phyloP scores from a whole-genome alignment of 2,797 vertebrate genomes.

The Orientallactaga sibirica region DNA sequence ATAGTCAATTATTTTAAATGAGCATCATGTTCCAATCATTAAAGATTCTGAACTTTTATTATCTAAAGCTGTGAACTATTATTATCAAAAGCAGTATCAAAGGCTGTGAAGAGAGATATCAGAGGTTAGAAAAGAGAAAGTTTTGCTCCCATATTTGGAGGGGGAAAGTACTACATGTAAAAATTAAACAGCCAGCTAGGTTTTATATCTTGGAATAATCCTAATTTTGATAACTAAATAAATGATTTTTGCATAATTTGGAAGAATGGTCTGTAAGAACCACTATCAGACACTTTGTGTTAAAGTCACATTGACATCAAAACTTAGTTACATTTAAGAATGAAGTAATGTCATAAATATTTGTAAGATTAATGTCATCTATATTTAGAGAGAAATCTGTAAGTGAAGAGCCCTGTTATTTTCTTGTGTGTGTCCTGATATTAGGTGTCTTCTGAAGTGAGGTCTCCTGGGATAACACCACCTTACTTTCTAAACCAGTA shows the following conservation, averaged over 20 bases:
- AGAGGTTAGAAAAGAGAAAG: not conserved
- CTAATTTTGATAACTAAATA: not conserved
- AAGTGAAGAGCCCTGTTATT: not conserved
- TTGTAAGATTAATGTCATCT: not conserved
- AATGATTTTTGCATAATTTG: not conserved
- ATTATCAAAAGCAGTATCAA: not conserved
- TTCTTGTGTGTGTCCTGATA: not conserved
- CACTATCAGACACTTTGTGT: not conserved
- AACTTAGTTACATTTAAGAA: not conserved
- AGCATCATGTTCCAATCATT: not conserved
- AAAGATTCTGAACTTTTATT: not conserved
- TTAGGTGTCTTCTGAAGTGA: not conserved
- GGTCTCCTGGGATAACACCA: not conserved
- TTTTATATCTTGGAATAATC: not conserved
- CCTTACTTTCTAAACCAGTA: not conserved
- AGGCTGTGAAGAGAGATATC: not conserved
- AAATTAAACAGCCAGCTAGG: not conserved
- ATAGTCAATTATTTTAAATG: not conserved
- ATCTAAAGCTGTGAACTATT: not conserved
- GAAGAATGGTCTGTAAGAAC: not conserved
- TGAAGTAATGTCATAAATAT: constrained; percentile 3
- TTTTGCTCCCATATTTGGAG: not conserved
- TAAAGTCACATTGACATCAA: not conserved
- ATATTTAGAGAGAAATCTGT: not conserved
- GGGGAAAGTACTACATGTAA: not conserved